Conservation (phyloP, 1,140 invertebrate genomes). For the Rhyacophila brunnea region DNA sequence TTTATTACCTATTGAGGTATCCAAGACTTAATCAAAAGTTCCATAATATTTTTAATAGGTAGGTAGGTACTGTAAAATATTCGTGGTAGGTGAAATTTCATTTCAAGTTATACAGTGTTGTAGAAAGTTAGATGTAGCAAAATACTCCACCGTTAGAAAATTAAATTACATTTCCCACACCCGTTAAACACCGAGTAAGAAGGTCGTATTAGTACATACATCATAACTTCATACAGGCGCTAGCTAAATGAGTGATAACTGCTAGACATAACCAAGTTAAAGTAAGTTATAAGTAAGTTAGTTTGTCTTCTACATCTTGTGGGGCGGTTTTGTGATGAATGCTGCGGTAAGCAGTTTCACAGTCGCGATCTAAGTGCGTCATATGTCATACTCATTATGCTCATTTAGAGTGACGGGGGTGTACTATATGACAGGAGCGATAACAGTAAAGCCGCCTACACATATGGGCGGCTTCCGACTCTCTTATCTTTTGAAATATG, state of each 20-base stretch:
- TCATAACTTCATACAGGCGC: slow-evolving; percentile 16
- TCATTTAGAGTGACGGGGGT: neutral
- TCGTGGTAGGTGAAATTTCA: too few species aligned
- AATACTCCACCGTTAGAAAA: too few species aligned
- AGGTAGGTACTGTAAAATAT: too few species aligned
- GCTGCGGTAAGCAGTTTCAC: neutral
- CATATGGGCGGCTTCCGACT: slow-evolving; percentile 9
- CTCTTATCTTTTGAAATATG: slow-evolving; percentile 16
- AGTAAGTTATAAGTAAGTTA: neutral
- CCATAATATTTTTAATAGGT: too few species aligned
- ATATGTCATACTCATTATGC: slow-evolving; percentile 10
- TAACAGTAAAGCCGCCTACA: neutral
- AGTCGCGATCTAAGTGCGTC: slow-evolving; percentile 1
- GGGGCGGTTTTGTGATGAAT: slow-evolving; percentile 1
- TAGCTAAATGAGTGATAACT: slow-evolving; percentile 23
- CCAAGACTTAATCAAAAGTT: too few species aligned
- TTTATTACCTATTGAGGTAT: too few species aligned
- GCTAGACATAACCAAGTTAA: neutral
- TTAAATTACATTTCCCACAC: too few species aligned
- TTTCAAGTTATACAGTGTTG: too few species aligned
- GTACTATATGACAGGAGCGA: slow-evolving; percentile 5
- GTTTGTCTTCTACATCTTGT: neutral
- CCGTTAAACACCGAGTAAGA: too few species aligned
- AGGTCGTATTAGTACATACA: too few species aligned
- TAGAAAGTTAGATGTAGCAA: too few species aligned